These are phyloP conservation scores for Fistularia tabacaria DNA, from an alignment of 2,797 vertebrate species.

Conservation along the genomic window DNA sequence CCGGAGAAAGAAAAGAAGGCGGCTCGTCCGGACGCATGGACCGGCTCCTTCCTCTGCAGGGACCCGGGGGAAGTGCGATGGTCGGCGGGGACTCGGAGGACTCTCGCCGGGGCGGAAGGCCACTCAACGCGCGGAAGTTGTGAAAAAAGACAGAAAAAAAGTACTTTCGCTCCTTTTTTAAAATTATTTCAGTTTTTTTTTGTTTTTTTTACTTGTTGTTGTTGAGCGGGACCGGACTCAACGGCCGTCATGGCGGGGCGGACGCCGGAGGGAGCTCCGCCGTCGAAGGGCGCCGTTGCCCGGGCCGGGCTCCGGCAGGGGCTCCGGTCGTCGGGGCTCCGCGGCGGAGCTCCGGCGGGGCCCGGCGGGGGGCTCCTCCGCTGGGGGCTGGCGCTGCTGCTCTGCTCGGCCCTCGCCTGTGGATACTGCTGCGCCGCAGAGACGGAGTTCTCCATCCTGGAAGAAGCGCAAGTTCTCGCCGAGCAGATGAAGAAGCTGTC, in stretches of 20 bases:
- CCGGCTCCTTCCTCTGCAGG: constrained; percentile 25
- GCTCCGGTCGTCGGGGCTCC: constrained; percentile 26
- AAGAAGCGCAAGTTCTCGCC: constrained; percentile 89
- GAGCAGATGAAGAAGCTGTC: constrained; percentile 91
- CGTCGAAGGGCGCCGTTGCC: constrained; percentile 43
- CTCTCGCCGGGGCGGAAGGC: constrained; percentile 31
- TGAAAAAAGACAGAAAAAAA: constrained; percentile 39
- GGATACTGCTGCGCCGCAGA: constrained; percentile 75
- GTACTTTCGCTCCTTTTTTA: constrained; percentile 53
- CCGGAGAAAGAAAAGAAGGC: constrained; percentile 4
- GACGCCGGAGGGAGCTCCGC: constrained; percentile 49
- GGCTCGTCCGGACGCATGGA: constrained; percentile 34
- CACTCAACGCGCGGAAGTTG: constrained; percentile 65
- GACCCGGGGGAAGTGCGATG: constrained; percentile 42
- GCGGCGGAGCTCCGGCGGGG: constrained; percentile 44
- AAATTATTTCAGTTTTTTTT: not conserved
- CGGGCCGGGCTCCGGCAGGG: constrained; percentile 43
- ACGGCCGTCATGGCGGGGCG: constrained; percentile 78
- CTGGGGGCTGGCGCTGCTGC: constrained; percentile 70
- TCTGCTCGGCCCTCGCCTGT: constrained; percentile 72
- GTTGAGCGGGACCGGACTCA: constrained; percentile 21
- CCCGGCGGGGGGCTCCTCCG: constrained; percentile 38
- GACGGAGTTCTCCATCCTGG: constrained; percentile 91
- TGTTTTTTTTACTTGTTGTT: constrained; percentile 44
- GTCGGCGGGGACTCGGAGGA: constrained; percentile 27